These are phyloP conservation scores for Drosophila lacertosa DNA, from an alignment of 1,140 invertebrate species.

Conservation along the genomic window DNA sequence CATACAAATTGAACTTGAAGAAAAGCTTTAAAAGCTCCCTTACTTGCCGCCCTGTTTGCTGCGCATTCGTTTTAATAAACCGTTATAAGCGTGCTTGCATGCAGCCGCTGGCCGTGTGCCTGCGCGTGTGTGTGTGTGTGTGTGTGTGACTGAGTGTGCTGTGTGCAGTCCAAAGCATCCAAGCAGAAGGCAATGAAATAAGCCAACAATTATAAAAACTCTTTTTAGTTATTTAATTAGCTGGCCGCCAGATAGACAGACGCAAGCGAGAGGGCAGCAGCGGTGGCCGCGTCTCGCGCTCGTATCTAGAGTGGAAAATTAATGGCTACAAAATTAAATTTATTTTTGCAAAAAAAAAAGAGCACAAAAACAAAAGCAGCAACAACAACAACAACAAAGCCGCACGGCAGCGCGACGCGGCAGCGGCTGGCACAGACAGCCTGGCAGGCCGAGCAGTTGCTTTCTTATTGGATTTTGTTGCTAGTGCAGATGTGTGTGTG, in stretches of 20 bases:
- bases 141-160: no score
- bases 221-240: constrained; percentile 79
- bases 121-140: neutral
- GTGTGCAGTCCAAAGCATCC: constrained; percentile 35
- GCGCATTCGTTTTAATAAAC: constrained; percentile 34
- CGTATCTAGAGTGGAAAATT: constrained; percentile 82
- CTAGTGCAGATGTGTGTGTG: constrained; percentile 26
- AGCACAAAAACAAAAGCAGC: constrained; percentile 12
- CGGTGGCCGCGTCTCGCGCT: constrained; percentile 43
- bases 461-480: constrained; percentile 72
- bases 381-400: constrained; percentile 32
- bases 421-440: constrained; percentile 57
- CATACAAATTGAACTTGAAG: constrained; percentile 70
- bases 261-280: constrained; percentile 13
- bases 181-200: constrained; percentile 61
- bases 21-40: constrained; percentile 23
- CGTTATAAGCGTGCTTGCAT: constrained; percentile 47
- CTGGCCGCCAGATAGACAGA: constrained; percentile 32
- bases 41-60: constrained; percentile 8
- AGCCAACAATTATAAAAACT: constrained; percentile 71
- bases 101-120: no score
- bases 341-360: constrained; percentile 66
- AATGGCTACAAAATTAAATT: constrained; percentile 82
- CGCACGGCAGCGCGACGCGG: constrained; percentile 42
- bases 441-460: constrained; percentile 67